Evolutionary conservation across 1,140 invertebrate genomes (phyloP), one percentile per base, ranked within the genome.

Genomic region (Drosophila sp.): DNA sequence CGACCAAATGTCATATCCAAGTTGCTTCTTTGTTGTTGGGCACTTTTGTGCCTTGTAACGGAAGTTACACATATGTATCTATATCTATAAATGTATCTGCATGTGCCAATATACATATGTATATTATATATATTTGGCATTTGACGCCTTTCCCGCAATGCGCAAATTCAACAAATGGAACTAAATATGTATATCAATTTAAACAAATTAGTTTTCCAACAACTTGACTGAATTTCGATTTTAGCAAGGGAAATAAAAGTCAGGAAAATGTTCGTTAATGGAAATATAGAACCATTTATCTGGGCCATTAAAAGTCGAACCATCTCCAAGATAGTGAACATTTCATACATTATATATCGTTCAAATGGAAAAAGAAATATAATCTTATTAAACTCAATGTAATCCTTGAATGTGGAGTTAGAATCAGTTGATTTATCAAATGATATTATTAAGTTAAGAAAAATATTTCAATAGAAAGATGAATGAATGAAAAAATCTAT

Each of bases 1-100:
- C 21, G 21, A 46, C 45, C 70, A 48, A 87, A 78, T 86, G 78
- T 86, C 81, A 75, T 77, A 72, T 56, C 48, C 40, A 21, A 32
- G 32, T 66, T 66, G 51, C n/a, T 75, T 63, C 81, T 87, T 87
- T 87, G 74, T 87, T 43, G 21, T 21, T 21, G 21, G 21, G 21
- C 21, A 21, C 21, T 21, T 21, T 21, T 21, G 36, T 29, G 59
- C 78, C 53, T 45, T 61, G 64, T 63, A 82, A 72, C 79, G 79
- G 79, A 82, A 82, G 65, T 75, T 61, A 51, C n/a, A 40, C 21
- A 48, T 13, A 46, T 59, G 27, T 38, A 50, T 53, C 7, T 21
- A 34, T 29, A 51, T 34, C n/a, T 51, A 29, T 34, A 51, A 4
- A 13, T 53, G 9, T 38, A 32, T 50, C 46, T 50, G 21, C 21